Evolutionary conservation across 30 jellyfish, hydroid and myxozoan genomes (phyloP).

Genomic region (Hydractinia symbiolongicarpus): DNA sequence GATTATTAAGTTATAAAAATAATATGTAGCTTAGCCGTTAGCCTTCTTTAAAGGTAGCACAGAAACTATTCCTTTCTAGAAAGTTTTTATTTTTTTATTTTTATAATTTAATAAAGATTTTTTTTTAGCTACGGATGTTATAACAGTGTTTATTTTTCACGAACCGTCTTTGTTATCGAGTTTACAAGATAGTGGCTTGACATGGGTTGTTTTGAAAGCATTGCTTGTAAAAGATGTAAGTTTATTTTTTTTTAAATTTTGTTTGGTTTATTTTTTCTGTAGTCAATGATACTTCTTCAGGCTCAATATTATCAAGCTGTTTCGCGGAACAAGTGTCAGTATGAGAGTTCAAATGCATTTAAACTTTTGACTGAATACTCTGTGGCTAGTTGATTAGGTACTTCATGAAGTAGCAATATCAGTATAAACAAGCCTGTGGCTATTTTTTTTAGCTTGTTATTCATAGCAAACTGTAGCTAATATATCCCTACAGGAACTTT

Average conservation of each 20-base stretch:
- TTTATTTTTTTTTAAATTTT: neutral
- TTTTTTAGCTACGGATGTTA: constrained; percentile 88
- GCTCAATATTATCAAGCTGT: neutral
- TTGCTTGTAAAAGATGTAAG: constrained; percentile 85
- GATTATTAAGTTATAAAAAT: no score
- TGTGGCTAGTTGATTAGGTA: no score
- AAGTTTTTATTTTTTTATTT: no score
- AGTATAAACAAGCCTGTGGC: no score
- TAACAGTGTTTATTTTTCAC: constrained; percentile 84
- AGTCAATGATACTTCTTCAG: no score
- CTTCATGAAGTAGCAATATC: no score
- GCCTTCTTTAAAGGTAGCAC: no score
- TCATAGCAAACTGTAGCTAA: neutral
- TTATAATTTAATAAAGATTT: neutral
- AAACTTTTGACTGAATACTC: no score
- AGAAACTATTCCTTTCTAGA: no score
- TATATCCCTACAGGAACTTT: neutral
- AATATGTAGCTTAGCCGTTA: no score
- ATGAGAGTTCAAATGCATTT: neutral
- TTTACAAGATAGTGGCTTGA: constrained; percentile 86
- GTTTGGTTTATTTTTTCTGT: neutral
- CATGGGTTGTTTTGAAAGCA: constrained; percentile 86
- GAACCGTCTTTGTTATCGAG: constrained; percentile 96
- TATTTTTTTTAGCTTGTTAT: no score
- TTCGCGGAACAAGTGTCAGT: neutral